Conservation (phyloP, 2,797 vertebrate species). For the Myotis planiceps region DNA sequence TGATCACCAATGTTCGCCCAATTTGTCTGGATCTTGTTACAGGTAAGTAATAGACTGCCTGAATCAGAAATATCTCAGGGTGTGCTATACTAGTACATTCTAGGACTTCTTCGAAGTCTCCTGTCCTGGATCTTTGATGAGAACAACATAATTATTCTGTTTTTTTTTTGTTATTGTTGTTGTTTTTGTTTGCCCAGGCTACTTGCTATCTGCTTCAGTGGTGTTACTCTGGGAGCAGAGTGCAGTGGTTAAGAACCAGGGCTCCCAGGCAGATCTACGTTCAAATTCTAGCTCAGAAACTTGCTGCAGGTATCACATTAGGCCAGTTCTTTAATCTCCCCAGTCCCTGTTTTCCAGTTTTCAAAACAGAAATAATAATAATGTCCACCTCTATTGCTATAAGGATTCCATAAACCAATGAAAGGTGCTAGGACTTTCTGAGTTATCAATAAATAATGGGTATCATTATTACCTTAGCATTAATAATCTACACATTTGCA, state of each 20-base stretch:
- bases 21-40: slow-evolving; percentile 75
- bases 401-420: not conserved
- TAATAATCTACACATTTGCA: slow-evolving; percentile 33
- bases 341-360: not conserved
- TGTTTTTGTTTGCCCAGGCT: not conserved
- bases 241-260: not conserved
- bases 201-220: not conserved
- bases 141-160: not conserved
- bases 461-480: not conserved
- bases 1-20: slow-evolving; percentile 68
- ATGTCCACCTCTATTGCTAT: not conserved
- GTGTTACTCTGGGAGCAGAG: not conserved
- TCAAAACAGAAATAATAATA: not conserved
- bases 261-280: not conserved
- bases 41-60: slow-evolving; percentile 70
- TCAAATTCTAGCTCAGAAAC: slow-evolving; percentile 24
- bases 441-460: slow-evolving; percentile 3
- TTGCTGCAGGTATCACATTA: not conserved
- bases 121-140: slow-evolving; percentile 52
- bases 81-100: slow-evolving; percentile 35
- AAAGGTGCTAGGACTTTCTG: not conserved
- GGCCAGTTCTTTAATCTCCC: slow-evolving; percentile 8
- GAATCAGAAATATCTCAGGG: slow-evolving; percentile 58
- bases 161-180: no score
- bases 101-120: not conserved